phyloP scores from a whole-genome alignment of 2,888 invertebrate genomes.

The Lottia scabra region DNA sequence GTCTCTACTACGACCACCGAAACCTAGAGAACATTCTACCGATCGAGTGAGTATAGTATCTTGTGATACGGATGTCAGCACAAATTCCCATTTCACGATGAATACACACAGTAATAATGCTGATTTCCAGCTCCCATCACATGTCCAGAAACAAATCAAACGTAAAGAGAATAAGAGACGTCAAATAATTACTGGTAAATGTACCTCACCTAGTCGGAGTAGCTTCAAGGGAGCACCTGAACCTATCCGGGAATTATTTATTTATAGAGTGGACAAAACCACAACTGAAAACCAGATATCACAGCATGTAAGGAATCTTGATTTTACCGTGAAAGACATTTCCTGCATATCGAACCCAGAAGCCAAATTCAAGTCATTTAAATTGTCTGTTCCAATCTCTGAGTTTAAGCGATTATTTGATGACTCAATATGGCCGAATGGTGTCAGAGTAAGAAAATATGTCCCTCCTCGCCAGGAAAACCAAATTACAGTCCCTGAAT shows the following conservation, averaged over 20 bases:
- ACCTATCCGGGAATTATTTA: background rate
- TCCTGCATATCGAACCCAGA: background rate
- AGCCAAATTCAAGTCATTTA: background rate
- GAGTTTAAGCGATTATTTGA: background rate
- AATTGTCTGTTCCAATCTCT: background rate
- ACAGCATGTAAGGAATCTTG: background rate
- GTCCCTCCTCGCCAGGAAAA: background rate
- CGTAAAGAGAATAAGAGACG: background rate
- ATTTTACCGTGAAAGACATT: background rate
- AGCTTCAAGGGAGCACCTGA: background rate
- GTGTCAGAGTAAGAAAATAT: background rate
- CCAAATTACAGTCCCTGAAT: background rate
- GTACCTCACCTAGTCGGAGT: background rate
- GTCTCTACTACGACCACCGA: background rate
- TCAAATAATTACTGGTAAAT: background rate
- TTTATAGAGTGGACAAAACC: background rate
- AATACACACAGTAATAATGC: background rate
- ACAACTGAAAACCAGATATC: background rate
- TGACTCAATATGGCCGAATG: background rate
- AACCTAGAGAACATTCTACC: background rate
- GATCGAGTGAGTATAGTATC: background rate
- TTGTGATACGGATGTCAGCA: background rate
- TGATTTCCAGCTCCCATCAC: background rate
- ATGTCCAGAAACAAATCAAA: background rate
- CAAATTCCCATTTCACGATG: background rate